A percentile compares a stretch with the other conserved stretches of the same genome.
These are phyloP conservation scores for Emydocephalus ijimae DNA, from an alignment of 2,113 vertebrate species.

Conservation along the genomic window DNA sequence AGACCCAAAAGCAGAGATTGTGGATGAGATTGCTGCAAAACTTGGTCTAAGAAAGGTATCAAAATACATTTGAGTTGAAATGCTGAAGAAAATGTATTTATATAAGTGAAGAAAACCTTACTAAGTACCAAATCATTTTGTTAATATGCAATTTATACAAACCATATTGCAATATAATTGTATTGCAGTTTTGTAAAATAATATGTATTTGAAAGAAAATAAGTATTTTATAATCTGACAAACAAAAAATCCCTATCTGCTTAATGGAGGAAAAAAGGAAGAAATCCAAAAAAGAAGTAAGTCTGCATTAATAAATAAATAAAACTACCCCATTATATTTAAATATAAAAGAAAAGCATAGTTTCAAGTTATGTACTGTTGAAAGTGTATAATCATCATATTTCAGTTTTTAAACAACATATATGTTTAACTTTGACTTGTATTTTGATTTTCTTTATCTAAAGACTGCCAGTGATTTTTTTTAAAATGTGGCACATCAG, in stretches of 20 bases:
- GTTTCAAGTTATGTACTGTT: not conserved
- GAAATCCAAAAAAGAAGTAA: not conserved
- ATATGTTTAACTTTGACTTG: not conserved
- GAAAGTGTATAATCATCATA: not conserved
- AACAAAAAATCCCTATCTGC: not conserved
- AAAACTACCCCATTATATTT: not conserved
- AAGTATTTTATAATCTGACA: not conserved
- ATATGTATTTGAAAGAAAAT: not conserved
- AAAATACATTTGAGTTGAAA: not conserved
- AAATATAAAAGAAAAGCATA: not conserved
- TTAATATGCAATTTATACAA: not conserved
- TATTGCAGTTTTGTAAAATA: not conserved
- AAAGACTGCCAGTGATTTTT: not conserved
- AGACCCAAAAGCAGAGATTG: constrained; percentile 89
- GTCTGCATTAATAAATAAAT: not conserved
- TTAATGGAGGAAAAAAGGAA: not conserved
- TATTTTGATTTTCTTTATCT: not conserved
- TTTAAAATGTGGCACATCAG: not conserved
- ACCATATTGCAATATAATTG: not conserved
- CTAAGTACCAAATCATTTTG: not conserved
- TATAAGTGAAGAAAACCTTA: accelerated
- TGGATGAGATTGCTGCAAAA: constrained; percentile 94
- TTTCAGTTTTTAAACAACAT: not conserved
- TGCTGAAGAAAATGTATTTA: not conserved
- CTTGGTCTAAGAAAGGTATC: constrained; percentile 91